Evolutionary conservation across 30 jellyfish, hydroid and myxozoan genomes (phyloP).

Genomic region (Sanderia malayensis): DNA sequence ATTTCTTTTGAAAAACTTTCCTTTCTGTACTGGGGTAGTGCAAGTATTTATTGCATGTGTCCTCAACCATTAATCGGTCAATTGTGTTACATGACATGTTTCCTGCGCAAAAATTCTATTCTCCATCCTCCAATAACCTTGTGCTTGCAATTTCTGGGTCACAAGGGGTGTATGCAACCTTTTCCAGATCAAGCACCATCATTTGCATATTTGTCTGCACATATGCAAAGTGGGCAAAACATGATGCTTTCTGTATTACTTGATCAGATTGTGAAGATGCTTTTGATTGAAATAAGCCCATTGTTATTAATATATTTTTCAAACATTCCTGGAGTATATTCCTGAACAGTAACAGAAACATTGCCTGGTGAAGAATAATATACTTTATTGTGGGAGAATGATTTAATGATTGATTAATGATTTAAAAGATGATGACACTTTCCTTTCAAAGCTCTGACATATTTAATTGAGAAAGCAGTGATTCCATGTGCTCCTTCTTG

Average conservation of each 20-base stretch:
- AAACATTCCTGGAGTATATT: not conserved
- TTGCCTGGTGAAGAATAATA: not conserved
- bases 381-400: not conserved
- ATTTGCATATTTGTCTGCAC: slow-evolving; percentile 13
- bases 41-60: slow-evolving; percentile 13
- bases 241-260: slow-evolving; percentile 6
- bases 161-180: slow-evolving; percentile 5
- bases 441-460: slow-evolving; percentile 1
- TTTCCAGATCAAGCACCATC: slow-evolving; percentile 16
- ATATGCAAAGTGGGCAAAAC: slow-evolving; percentile 16
- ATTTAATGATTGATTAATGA: no score
- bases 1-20: not conserved
- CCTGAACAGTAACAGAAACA: slow-evolving; percentile 10
- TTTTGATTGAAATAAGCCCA: slow-evolving; percentile 7
- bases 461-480: not conserved
- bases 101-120: slow-evolving; percentile 14
- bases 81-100: slow-evolving; percentile 8
- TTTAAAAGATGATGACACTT: not conserved
- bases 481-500: not conserved
- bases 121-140: slow-evolving; percentile 16
- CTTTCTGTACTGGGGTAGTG: not conserved
- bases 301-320: slow-evolving; percentile 7
- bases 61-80: not conserved
- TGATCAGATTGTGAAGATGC: not conserved
- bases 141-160: not conserved